These are phyloP conservation scores for Diarsia brunnea DNA, from an alignment of 2,888 invertebrate genomes.

Conservation along the genomic window DNA sequence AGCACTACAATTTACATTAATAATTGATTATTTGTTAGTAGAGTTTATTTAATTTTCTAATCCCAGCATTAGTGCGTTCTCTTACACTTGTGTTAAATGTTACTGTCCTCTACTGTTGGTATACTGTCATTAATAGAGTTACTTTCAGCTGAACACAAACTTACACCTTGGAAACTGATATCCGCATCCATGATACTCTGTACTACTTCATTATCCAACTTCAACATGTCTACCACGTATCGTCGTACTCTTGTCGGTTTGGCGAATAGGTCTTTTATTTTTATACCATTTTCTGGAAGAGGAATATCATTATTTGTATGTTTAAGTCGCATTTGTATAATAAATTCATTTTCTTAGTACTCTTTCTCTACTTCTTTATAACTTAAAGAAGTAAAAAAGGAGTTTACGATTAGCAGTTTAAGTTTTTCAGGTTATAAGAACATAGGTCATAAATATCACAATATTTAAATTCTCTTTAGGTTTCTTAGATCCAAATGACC, in stretches of 20 bases:
- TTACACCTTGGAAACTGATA: constrained; percentile 89
- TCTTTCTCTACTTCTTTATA: too few species aligned
- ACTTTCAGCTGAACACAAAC: constrained; percentile 68
- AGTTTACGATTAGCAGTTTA: not conserved
- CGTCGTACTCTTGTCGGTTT: constrained; percentile 84
- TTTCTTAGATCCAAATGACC: not conserved
- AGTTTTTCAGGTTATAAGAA: not conserved
- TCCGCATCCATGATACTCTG: constrained; percentile 86
- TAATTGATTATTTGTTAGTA: constrained; percentile 11
- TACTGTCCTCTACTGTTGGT: not conserved
- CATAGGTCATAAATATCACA: not conserved
- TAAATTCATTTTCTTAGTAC: not conserved
- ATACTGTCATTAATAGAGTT: constrained; percentile 29
- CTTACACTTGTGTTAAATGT: constrained; percentile 8
- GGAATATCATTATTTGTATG: constrained; percentile 5
- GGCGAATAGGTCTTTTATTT: constrained; percentile 87
- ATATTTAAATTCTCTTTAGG: not conserved
- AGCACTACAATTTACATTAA: not conserved
- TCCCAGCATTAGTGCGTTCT: not conserved
- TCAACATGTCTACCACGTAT: constrained; percentile 79
- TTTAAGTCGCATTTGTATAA: not conserved
- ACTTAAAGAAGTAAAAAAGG: not conserved
- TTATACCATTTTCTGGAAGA: constrained; percentile 88
- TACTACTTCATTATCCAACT: constrained; percentile 78
- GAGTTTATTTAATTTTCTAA: not conserved